Conservation (phyloP, 1,140 invertebrate genomes). For the Globodera rostochiensis region DNA sequence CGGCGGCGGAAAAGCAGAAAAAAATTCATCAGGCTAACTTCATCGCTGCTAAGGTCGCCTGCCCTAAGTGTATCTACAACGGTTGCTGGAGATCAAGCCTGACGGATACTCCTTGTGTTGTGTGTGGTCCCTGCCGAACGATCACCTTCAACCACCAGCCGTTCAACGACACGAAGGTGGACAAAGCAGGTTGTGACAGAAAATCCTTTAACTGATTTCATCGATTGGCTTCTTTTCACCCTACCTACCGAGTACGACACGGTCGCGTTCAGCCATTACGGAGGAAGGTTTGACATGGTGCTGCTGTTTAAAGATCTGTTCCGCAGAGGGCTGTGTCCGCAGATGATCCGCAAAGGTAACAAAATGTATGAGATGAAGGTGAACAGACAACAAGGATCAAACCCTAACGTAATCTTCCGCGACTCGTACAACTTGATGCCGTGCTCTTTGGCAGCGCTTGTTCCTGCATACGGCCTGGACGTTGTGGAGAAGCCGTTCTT, state of each 20-base stretch:
- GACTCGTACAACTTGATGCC: constrained; percentile 7
- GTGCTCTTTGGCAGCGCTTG: not conserved
- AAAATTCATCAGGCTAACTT: not conserved
- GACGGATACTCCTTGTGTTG: not conserved
- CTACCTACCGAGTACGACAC: constrained; percentile 1
- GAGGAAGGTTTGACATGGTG: not conserved
- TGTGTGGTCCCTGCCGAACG: too few relatives aligned
- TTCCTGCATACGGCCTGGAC: not conserved
- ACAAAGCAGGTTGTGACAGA: not conserved
- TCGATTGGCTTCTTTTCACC: not conserved
- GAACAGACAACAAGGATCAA: not conserved
- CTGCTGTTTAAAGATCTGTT: not conserved
- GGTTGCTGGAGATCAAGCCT: too few relatives aligned
- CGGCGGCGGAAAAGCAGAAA: too few relatives aligned
- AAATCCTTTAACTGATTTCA: too few relatives aligned
- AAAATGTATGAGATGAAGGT: too few relatives aligned
- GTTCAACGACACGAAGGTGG: not conserved
- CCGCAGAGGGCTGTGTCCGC: too few relatives aligned
- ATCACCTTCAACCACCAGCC: too few relatives aligned
- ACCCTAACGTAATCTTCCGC: not conserved
- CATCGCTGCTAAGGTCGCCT: too few relatives aligned
- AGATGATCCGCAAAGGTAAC: too few relatives aligned
- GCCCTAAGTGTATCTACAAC: too few relatives aligned
- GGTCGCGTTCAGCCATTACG: not conserved
- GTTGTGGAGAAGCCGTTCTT: not conserved